Evolutionary conservation across 2,888 invertebrate species (phyloP), one percentile per base, ranked within the genome.

Genomic region (Glaucopsyche alexis): DNA sequence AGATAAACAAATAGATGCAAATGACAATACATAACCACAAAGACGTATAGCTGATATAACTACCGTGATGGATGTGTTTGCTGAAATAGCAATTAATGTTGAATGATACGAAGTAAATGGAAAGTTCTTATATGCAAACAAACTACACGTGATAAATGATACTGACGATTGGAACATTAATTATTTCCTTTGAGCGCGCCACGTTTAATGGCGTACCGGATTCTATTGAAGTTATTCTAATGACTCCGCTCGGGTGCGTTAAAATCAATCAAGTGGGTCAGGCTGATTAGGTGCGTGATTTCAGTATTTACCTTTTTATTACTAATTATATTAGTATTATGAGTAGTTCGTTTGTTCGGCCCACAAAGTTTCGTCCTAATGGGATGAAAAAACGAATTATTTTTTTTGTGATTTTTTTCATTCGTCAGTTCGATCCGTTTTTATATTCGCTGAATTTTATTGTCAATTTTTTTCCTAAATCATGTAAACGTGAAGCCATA

Each of bases 151-250:
- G 77, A 78, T 79, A 76, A 78, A 79, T 77, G 76, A 75, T 74
- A 76, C 78, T 74, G 74, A 71, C 72, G 74, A 76, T 73, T 73
- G 72, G 73, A 76, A 77, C 78, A 78, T 79, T 79, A 78, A 79
- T 80, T 81, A 82, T 81, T 78, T 76, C 75, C 76, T 78, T 77
- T 78, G 78, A 77, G 52, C 72, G 16, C 60, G 40, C 73, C 73
- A 45, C 72, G 71, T 73, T 75, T 73, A 73, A 74, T 75, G 75
- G 72, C 74, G 75, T 45, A 72, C 65, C 40, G 72, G 65, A 72
- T 72, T 65, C 67, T 16, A 69, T 69, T 69, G 69, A 49, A 69
- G 49, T 69, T 47, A 69, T 69, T 49, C 69, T 69, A 69, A 69
- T 69, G 69, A 69, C 38, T 69, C 19, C 29, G 69, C 47, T 47